Percentiles rank a stretch among this genome's conserved stretches.
Evolutionary conservation across 2,797 vertebrate genomes (phyloP).

Genomic region (Astyanax mexicanus): DNA sequence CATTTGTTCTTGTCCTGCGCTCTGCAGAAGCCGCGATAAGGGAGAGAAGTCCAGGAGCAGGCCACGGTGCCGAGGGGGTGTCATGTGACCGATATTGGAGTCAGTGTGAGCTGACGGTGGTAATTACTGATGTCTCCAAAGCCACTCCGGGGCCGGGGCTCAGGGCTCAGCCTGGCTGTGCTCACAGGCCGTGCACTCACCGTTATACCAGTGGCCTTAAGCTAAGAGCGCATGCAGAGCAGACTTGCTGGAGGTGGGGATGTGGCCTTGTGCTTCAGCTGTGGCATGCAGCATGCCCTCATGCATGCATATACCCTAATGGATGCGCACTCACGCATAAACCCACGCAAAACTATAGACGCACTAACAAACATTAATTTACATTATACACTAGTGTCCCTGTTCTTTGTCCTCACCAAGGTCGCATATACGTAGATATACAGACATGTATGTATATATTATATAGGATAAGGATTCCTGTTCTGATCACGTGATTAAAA

Average conservation of each 20-base stretch:
- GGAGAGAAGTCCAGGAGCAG: conserved; percentile 27
- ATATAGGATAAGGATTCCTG: no score
- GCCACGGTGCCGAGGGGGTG: conserved; percentile 2
- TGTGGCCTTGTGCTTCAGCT: background rate
- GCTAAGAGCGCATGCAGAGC: background rate
- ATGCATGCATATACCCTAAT: conserved; percentile 21
- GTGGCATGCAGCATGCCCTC: background rate
- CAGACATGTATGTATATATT: no score
- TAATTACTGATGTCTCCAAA: conserved; percentile 56
- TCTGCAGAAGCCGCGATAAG: conserved; percentile 44
- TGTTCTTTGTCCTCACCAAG: conserved; percentile 10
- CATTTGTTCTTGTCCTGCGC: conserved; percentile 40
- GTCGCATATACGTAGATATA: background rate
- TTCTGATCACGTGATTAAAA: no score
- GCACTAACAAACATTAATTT: conserved; percentile 16
- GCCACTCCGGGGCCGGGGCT: conserved; percentile 43
- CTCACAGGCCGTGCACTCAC: conserved; percentile 40
- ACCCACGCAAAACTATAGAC: conserved; percentile 29
- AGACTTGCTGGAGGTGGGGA: conserved; percentile 9
- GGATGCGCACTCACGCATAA: no score
- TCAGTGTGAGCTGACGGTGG: conserved; percentile 45
- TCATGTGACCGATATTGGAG: conserved; percentile 40
- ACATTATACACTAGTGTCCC: conserved; percentile 16
- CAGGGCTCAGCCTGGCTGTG: conserved; percentile 40
- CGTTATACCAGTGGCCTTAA: conserved; percentile 10